Conservation (phyloP, 2,797 vertebrate genomes). For the Muraenolepis orangiensis region DNA sequence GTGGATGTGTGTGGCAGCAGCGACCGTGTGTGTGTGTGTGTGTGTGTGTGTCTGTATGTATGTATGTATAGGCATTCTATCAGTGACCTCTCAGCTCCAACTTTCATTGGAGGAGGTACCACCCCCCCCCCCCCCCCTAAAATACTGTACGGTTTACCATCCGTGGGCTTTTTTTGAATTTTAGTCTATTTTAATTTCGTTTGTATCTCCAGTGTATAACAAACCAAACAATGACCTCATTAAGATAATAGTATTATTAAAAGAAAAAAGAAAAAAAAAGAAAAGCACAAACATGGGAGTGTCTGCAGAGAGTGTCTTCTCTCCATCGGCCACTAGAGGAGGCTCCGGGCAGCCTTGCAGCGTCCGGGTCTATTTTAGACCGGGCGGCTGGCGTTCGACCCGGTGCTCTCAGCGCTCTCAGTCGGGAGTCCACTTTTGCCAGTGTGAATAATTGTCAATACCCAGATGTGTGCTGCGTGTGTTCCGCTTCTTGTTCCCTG, state of each 20-base stretch:
- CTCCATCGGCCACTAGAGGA: conserved; percentile 55
- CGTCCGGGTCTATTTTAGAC: conserved; percentile 52
- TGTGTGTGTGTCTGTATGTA: conserved; percentile 72
- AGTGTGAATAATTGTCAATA: conserved; percentile 65
- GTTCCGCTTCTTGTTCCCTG: conserved; percentile 48
- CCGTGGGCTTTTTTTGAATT: conserved; percentile 93
- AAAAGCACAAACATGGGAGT: conserved; percentile 95
- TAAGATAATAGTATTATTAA: conserved; percentile 99
- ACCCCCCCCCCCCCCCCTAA: conserved; percentile 48
- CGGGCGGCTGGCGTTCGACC: conserved; percentile 43
- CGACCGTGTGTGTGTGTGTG: conserved; percentile 85
- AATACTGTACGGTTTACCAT: conserved; percentile 96
- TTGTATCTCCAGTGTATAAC: conserved; percentile 99
- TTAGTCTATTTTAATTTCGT: conserved; percentile 86
- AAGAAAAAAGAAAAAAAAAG: conserved; percentile 85
- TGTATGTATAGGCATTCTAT: conserved; percentile 99
- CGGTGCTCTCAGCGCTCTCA: conserved; percentile 61
- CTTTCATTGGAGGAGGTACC: conserved; percentile 87
- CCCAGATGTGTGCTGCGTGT: conserved; percentile 71
- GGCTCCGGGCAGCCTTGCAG: conserved; percentile 65
- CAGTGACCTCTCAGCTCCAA: conserved; percentile 89
- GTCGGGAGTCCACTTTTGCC: conserved; percentile 56
- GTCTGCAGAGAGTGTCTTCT: conserved; percentile 92
- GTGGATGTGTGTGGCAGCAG: conserved; percentile 67
- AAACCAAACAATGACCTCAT: conserved; percentile 99